Evolutionary conservation across 2,113 vertebrate species (phyloP), one percentile per base, ranked within the genome.

Genomic region (Tylochromis polylepis): DNA sequence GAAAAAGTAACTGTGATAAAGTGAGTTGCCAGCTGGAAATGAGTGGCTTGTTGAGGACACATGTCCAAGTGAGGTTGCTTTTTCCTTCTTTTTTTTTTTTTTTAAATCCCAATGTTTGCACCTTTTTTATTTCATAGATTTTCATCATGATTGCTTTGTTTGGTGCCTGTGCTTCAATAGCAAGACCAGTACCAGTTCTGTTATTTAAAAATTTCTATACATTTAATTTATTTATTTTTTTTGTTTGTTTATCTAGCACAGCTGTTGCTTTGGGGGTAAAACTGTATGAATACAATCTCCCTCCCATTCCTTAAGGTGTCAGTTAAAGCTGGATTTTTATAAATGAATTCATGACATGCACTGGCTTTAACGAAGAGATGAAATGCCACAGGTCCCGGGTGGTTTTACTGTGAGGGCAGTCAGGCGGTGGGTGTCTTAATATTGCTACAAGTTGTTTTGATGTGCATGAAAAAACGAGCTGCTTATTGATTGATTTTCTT

Each of bases 311-410:
- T 60, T 31, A 31, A 82, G 86, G 51, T 80, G 87, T 93, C 84
- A 87, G 81, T 92, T 85, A 87, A 87, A 88, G 55, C 79, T 31
- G 65, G 16, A 41, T 77, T 86, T 86, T 34, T 60, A 83, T 91
- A 22, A 88, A 88, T 88, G 49, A 65, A 90, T 91, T 87, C 84
- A 88, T 93, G 84, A 90, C 59, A 29, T 85, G 43, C 57, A 8
- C 22, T 24, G 49, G 81, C 56, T 83, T 70, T 79, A 67, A 79
- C 53, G 24, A 70, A 87, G 55, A 81, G 79, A 88, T 22, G 4
- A 60, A 84, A 86, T 10, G 85, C 59, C 43, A 65, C 81, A 67
- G 53, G 53, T 75, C 79, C 79, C 75, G 1, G 22, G 36, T 59
- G 59, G 78, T 31, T 1, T 79, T 22, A 15, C 36, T 77, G 67